These are phyloP conservation scores for Agrilus planipennis DNA, from an alignment of 1,140 invertebrate genomes.

Conservation along the genomic window DNA sequence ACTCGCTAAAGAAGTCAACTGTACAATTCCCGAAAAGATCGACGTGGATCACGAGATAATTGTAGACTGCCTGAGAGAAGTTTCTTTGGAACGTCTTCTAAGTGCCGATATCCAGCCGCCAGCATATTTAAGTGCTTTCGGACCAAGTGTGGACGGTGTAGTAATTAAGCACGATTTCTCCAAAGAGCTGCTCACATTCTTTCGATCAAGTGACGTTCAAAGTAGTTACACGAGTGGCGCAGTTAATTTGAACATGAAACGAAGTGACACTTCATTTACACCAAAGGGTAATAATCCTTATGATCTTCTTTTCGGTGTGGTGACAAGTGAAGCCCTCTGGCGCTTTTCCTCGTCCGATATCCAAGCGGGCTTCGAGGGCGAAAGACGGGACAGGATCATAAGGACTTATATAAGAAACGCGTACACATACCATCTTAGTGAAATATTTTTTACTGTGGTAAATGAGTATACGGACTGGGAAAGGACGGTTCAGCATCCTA, in stretches of 20 bases:
- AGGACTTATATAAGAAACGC: conserved; percentile 89
- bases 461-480: conserved; percentile 98
- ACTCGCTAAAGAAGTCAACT: conserved; percentile 76
- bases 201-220: conserved; percentile 53
- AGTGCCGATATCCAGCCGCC: conserved; percentile 66
- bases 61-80: conserved; percentile 68
- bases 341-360: conserved; percentile 74
- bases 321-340: conserved; percentile 73
- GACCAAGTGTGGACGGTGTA: conserved; percentile 75
- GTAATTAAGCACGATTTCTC: conserved; percentile 71
- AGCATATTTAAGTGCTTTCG: conserved; percentile 73
- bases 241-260: conserved; percentile 49
- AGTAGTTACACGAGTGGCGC: conserved; percentile 41
- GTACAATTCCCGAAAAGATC: conserved; percentile 65
- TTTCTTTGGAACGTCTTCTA: conserved; percentile 64
- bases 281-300: conserved; percentile 42
- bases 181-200: conserved; percentile 57
- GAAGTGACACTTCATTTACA: conserved; percentile 38
- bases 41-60: conserved; percentile 67
- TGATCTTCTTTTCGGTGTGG: conserved; percentile 72
- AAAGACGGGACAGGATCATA: conserved; percentile 79
- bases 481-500: conserved; percentile 78
- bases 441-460: conserved; percentile 92
- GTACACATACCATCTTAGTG: conserved; percentile 87
- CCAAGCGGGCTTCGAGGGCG: conserved; percentile 77